Evolutionary conservation across 2,888 invertebrate genomes (phyloP), one percentile per base, ranked within the genome.

Genomic region (Tenthredo distinguenda): DNA sequence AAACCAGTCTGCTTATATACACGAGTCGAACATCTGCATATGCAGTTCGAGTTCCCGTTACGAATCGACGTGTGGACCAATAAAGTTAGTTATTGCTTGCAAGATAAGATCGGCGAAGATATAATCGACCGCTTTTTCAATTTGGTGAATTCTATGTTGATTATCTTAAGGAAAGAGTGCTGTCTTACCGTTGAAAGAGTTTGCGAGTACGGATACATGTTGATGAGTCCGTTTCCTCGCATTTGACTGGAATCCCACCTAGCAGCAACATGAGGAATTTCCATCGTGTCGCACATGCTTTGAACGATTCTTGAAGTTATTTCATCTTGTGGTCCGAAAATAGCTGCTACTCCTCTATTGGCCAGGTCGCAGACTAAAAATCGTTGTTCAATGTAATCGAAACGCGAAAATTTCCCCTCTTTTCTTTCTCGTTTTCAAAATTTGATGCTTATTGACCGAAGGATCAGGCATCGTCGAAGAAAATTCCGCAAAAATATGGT

Each of bases 191-290:
- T 21, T 9, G 81, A 37, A 18, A 81, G 62, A n/a, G 81, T 81
- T 1, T 62, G 12, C 37, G 81, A 81, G 50, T 97, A 95, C 0
- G 98, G 98, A 94, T 96, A 97, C 86, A 98, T 94, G 93, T 97
- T 98, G 86, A 98, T 94, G 84, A 94, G 93, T 83, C 95, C 94
- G 92, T 95, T 95, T 86, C 95, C 94, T 50, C 94, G 92, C 88
- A 92, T 93, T 88, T 94, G 94, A 47, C 92, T 91, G 84, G 96
- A 95, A 89, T 97, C 96, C 95, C 97, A 97, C 89, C 96, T 96
- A 2, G 96, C 96, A 91, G 98, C 96, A 87, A 99, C 95, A 91
- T 98, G 97, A 0, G 99, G 99, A 87, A 99, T 95, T 94, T 98
- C 97, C 89, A 98, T 95, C 85, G 95, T 96, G 92, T 98, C 97